Percentiles rank a stretch among this genome's conserved stretches.
phyloP scores from a whole-genome alignment of 2,888 invertebrate genomes.

The Spilarctia lutea region DNA sequence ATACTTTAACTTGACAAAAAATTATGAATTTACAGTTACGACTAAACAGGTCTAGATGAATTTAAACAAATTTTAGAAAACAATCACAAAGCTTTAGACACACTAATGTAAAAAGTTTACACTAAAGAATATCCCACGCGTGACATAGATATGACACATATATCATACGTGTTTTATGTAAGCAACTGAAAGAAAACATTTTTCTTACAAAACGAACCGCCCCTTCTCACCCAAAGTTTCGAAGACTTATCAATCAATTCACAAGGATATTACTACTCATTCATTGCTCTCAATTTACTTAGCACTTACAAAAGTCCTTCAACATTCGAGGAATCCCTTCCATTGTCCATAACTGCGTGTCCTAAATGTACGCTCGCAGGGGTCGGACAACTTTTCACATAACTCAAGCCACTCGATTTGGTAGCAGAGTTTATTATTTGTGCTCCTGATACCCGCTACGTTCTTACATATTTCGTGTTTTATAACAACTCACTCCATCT shows the following conservation, averaged over 20 bases:
- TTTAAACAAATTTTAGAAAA: neutral
- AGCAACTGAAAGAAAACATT: neutral
- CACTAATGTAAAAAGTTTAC: neutral
- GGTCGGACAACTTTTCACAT: conserved; percentile 82
- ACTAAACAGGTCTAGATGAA: neutral
- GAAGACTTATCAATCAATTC: neutral
- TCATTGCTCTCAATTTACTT: conserved; percentile 7
- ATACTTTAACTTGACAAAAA: no score
- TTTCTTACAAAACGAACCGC: neutral
- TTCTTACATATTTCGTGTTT: conserved; percentile 68
- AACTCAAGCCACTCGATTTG: conserved; percentile 85
- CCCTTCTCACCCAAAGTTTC: neutral
- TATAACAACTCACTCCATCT: conserved; percentile 67
- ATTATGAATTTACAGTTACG: neutral
- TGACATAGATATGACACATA: neutral
- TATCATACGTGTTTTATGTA: neutral
- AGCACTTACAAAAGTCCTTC: conserved; percentile 13
- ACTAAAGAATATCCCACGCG: neutral
- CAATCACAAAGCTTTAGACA: neutral
- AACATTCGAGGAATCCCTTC: conserved; percentile 46
- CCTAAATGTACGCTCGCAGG: conserved; percentile 61
- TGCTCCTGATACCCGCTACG: conserved; percentile 58
- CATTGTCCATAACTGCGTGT: conserved; percentile 54
- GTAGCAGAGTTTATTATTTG: conserved; percentile 82
- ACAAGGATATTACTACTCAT: neutral